Percentiles rank a stretch among this genome's conserved stretches.
These are phyloP conservation scores for Chelonia mydas DNA, from an alignment of 2,797 vertebrate species.

Conservation along the genomic window DNA sequence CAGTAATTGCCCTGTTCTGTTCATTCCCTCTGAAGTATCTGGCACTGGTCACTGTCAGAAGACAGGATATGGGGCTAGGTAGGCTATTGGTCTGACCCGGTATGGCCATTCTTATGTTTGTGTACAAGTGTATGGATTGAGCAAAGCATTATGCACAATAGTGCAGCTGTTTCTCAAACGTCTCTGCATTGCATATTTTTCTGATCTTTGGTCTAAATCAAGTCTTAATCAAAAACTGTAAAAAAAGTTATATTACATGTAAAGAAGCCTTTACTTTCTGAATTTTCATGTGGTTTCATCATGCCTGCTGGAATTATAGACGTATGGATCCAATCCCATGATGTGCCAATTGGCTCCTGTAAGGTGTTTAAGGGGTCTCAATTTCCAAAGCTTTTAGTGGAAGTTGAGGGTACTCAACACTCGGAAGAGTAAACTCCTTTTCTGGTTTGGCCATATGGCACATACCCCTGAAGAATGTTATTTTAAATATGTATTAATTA, in stretches of 20 bases:
- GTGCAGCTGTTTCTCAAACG: no score
- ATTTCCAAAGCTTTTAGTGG: not conserved
- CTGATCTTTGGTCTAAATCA: not conserved
- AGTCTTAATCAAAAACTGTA: not conserved
- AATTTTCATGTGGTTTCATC: no score
- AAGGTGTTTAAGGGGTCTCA: not conserved
- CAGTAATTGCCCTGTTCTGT: not conserved
- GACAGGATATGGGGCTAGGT: not conserved
- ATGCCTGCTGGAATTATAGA: no score
- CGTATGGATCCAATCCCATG: no score
- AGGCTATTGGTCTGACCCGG: not conserved
- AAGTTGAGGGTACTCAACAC: not conserved
- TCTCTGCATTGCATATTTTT: not conserved
- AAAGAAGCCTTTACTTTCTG: not conserved
- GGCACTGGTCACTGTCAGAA: not conserved
- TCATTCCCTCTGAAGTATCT: not conserved
- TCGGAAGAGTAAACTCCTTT: not conserved
- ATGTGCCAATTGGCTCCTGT: no score
- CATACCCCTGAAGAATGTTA: fast-evolving
- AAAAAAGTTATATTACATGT: not conserved
- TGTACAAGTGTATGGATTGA: not conserved
- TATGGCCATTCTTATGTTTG: not conserved
- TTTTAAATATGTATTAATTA: not conserved
- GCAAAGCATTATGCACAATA: not conserved
- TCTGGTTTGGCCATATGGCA: not conserved